phyloP scores from a whole-genome alignment of 1,140 invertebrate genomes.

The Idris sp. region DNA sequence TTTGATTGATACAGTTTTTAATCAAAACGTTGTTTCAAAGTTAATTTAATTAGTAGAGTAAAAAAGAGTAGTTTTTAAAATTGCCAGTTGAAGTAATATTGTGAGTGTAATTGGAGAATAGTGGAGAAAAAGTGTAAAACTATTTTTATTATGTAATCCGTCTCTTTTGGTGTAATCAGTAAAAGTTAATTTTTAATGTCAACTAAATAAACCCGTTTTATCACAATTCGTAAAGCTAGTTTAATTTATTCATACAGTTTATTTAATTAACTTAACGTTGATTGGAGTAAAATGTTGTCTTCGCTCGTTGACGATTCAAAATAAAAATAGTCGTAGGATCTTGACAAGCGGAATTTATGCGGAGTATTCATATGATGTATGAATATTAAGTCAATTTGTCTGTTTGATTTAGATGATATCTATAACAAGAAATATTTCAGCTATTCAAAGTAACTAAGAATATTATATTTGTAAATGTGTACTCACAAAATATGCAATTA shows the following conservation, averaged over 20 bases:
- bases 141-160: too few relatives aligned
- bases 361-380: constrained; percentile 25
- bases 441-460: too few relatives aligned
- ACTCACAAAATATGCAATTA: too few relatives aligned
- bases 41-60: too few relatives aligned
- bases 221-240: neutral
- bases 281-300: constrained; percentile 8
- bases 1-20: too few relatives aligned
- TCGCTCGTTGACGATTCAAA: neutral
- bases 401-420: constrained; percentile 15
- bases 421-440: constrained; percentile 2
- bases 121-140: too few relatives aligned
- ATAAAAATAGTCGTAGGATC: constrained; percentile 1
- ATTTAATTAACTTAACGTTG: constrained; percentile 11
- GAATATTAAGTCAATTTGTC: constrained; percentile 26
- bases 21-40: too few relatives aligned
- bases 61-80: too few relatives aligned
- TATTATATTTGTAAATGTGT: too few relatives aligned
- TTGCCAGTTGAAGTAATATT: too few relatives aligned
- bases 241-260: constrained; percentile 11
- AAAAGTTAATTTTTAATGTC: neutral
- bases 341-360: constrained; percentile 21
- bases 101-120: too few relatives aligned
- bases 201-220: constrained; percentile 2
- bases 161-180: too few relatives aligned